Evolutionary conservation across 2,113 vertebrate species (phyloP).

Genomic region (Promerops cafer): DNA sequence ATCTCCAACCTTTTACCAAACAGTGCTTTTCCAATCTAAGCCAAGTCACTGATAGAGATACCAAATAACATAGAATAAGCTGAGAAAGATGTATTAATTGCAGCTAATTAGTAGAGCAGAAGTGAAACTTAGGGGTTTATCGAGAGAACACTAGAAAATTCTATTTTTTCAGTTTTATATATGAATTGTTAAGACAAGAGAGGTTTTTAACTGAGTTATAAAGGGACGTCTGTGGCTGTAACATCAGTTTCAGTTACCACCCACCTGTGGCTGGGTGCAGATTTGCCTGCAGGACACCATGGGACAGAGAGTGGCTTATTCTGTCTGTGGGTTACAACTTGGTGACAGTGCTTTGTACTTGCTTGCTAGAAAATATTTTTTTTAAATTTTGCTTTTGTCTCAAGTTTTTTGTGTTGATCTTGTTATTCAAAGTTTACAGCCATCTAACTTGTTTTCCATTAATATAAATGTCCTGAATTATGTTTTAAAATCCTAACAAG

Average conservation of each 20-base stretch:
- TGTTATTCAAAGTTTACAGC: background rate
- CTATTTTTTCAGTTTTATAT: background rate
- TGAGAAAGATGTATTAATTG: background rate
- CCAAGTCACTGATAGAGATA: background rate
- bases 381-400: background rate
- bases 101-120: background rate
- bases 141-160: background rate
- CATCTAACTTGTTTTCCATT: background rate
- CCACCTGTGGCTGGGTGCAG: background rate
- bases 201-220: background rate
- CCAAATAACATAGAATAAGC: background rate
- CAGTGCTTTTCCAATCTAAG: background rate
- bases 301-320: background rate
- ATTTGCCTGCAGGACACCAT: background rate
- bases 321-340: background rate
- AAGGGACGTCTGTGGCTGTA: background rate
- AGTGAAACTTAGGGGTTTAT: background rate
- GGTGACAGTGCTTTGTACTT: background rate
- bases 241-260: background rate
- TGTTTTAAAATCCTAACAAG: background rate
- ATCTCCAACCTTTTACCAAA: background rate
- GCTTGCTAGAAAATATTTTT: background rate
- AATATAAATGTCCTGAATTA: background rate
- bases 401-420: background rate
- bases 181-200: background rate